phyloP scores from a whole-genome alignment of 2,113 vertebrate species.

The Aythya baeri region DNA sequence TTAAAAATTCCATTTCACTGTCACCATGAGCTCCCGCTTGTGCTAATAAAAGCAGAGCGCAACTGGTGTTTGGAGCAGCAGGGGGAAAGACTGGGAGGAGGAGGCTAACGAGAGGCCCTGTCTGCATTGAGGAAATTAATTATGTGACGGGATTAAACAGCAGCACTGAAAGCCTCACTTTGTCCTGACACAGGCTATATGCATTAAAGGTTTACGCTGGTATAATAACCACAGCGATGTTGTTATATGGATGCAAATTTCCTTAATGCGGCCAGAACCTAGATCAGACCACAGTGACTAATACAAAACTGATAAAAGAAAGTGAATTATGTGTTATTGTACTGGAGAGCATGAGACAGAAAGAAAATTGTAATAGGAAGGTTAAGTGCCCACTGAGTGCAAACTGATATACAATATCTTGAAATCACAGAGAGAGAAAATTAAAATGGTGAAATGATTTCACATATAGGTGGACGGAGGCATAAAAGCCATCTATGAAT shows the following conservation, averaged over 20 bases:
- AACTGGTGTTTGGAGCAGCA: constrained; percentile 35
- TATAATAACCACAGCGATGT: not conserved
- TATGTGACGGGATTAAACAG: constrained; percentile 26
- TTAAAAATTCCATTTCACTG: constrained; percentile 10
- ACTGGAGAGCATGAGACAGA: not conserved
- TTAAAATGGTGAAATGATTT: constrained; percentile 57
- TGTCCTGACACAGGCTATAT: not conserved
- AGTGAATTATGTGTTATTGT: constrained; percentile 12
- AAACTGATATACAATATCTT: constrained; percentile 56
- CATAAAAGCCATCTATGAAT: constrained; percentile 34
- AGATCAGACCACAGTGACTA: not conserved
- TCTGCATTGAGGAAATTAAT: constrained; percentile 34
- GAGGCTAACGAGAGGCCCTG: constrained; percentile 28
- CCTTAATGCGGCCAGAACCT: not conserved
- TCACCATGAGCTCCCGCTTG: not conserved
- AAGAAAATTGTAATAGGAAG: constrained; percentile 42
- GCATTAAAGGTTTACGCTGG: not conserved
- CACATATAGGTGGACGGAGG: constrained; percentile 42
- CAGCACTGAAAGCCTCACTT: not conserved
- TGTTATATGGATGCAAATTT: constrained; percentile 7
- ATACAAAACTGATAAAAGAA: constrained; percentile 9
- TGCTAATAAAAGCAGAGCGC: not conserved
- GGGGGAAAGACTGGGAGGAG: not conserved
- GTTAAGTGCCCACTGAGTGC: constrained; percentile 55
- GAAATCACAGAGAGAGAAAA: constrained; percentile 63